These are phyloP conservation scores for Podarcis siculus DNA, from an alignment of 2,797 vertebrate genomes.

Conservation along the genomic window DNA sequence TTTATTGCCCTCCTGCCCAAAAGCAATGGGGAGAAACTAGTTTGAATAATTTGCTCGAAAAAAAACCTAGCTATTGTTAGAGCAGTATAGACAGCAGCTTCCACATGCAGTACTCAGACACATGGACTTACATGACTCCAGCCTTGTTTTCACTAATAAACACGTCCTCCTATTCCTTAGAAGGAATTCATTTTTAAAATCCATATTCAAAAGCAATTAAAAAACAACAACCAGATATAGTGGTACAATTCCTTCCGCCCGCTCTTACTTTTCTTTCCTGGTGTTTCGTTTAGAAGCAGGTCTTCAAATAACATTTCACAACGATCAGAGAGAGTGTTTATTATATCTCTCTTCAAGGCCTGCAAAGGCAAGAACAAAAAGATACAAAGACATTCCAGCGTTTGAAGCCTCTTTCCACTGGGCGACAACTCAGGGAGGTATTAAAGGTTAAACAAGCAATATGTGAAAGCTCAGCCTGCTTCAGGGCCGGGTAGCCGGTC, in stretches of 20 bases:
- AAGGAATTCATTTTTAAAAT: constrained; percentile 28
- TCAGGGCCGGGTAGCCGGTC: too few species aligned
- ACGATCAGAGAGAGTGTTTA: constrained; percentile 89
- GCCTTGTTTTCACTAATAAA: background rate
- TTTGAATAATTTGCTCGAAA: background rate
- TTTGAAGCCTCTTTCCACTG: background rate
- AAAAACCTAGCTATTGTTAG: background rate
- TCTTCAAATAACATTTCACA: constrained; percentile 93
- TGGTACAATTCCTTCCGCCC: background rate
- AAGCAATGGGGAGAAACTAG: too few species aligned
- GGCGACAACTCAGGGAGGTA: background rate
- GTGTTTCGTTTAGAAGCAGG: constrained; percentile 80
- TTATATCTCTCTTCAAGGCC: constrained; percentile 91
- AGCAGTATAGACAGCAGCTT: background rate
- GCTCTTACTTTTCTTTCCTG: constrained; percentile 77
- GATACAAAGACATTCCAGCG: background rate
- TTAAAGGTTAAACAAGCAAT: background rate
- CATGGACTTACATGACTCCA: background rate
- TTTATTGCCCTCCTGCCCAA: too few species aligned
- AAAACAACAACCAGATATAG: background rate
- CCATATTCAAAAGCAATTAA: background rate
- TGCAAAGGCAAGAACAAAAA: constrained; percentile 63
- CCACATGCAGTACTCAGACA: background rate
- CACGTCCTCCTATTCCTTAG: background rate
- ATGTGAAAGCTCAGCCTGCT: background rate